phyloP scores from a whole-genome alignment of 1,140 invertebrate species.

The Leptinotarsa undecemlineata region DNA sequence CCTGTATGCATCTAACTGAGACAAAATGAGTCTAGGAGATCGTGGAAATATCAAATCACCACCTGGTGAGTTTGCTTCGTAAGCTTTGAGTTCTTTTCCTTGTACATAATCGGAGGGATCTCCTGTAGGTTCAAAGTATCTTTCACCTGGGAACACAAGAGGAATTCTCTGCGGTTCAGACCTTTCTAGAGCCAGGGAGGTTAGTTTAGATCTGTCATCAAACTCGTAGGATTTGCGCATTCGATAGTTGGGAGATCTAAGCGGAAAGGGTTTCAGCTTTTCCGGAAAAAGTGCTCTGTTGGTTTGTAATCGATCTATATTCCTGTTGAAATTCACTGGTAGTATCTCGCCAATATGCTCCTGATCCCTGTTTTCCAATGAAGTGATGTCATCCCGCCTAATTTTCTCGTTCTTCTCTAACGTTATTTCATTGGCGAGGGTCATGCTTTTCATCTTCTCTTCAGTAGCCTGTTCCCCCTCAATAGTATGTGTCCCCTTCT shows the following conservation, averaged over 20 bases:
- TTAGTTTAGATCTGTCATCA: background rate
- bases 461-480: background rate
- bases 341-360: constrained; percentile 55
- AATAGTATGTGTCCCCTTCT: background rate
- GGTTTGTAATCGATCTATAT: constrained; percentile 10
- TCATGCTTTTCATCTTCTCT: background rate
- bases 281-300: background rate
- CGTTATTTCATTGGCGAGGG: background rate
- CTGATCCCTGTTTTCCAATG: constrained; percentile 39
- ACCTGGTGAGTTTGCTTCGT: background rate
- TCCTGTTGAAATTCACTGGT: constrained; percentile 43
- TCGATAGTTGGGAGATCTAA: background rate
- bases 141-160: constrained; percentile 40
- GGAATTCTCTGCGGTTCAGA: constrained; percentile 33
- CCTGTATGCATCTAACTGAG: constrained; percentile 38
- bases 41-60: constrained; percentile 4
- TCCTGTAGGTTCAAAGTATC: constrained; percentile 39
- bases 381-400: constrained; percentile 46
- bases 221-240: background rate
- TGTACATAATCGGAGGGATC: constrained; percentile 36
- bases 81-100: constrained; percentile 6
- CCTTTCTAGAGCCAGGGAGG: background rate
- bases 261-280: background rate
- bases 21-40: constrained; percentile 28
- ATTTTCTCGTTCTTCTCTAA: constrained; percentile 6